Conservation (phyloP, 1,140 invertebrate species). For the Oedothorax gibbosus region DNA sequence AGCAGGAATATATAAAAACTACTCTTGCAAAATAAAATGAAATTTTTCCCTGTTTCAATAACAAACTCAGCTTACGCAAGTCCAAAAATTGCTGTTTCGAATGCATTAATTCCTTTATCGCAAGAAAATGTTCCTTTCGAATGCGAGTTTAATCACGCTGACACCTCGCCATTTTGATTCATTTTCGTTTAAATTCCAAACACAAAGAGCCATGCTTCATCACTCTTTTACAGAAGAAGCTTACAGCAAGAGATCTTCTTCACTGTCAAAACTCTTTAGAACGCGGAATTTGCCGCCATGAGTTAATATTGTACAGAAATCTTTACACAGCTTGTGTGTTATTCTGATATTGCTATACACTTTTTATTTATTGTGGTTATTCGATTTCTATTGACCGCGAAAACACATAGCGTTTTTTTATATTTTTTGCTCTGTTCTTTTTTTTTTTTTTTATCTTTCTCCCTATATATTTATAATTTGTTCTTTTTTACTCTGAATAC, state of each 20-base stretch:
- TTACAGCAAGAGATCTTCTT: conserved; percentile 22
- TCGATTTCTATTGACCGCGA: conserved; percentile 15
- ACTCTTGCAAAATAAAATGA: too few relatives aligned
- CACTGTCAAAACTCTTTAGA: conserved; percentile 24
- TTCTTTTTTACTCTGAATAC: conserved; percentile 35
- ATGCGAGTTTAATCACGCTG: conserved; percentile 23
- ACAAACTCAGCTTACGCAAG: too few relatives aligned
- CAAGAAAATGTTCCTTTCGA: too few relatives aligned
- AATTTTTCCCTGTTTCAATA: too few relatives aligned
- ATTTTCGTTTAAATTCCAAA: conserved; percentile 14
- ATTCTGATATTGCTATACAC: conserved; percentile 25
- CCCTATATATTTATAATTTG: not conserved
- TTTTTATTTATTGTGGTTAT: conserved; percentile 2
- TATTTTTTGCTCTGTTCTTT: too few relatives aligned
- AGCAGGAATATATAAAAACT: too few relatives aligned
- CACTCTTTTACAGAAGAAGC: conserved; percentile 8
- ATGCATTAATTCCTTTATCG: conserved; percentile 29
- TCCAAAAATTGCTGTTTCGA: conserved; percentile 3
- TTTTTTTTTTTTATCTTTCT: too few relatives aligned
- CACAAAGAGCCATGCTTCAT: conserved; percentile 40
- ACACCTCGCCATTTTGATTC: conserved; percentile 27
- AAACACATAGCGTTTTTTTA: conserved; percentile 12
- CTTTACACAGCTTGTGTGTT: conserved; percentile 19
- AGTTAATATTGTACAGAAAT: conserved; percentile 38
- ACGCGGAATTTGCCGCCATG: not conserved